These are phyloP conservation scores for Brachyistius frenatus DNA, from an alignment of 2,113 vertebrate genomes.

Conservation along the genomic window DNA sequence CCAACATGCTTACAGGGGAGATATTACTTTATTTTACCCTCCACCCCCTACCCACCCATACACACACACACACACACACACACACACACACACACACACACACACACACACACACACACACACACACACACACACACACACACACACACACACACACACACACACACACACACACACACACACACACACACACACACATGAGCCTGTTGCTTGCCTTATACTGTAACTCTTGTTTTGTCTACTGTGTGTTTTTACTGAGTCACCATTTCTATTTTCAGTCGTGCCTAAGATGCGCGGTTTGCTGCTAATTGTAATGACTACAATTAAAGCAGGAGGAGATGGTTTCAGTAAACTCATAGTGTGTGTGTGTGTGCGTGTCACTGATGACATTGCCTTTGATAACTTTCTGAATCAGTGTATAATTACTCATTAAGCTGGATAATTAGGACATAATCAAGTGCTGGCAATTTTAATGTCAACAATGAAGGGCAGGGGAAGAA, in stretches of 20 bases:
- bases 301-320: conserved; percentile 52
- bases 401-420: conserved; percentile 42
- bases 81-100: too few relatives aligned
- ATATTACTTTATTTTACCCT: not conserved
- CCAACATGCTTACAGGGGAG: not conserved
- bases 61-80: too few relatives aligned
- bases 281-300: not conserved
- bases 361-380: conserved; percentile 33
- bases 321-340: conserved; percentile 36
- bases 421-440: conserved; percentile 59
- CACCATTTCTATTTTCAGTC: conserved; percentile 23
- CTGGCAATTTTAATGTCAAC: conserved; percentile 44
- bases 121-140: not conserved
- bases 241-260: conserved; percentile 25
- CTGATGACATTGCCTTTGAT: conserved; percentile 51
- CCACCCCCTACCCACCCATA: too few relatives aligned
- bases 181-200: not conserved
- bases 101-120: too few relatives aligned
- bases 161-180: too few relatives aligned
- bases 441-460: conserved; percentile 58
- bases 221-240: not conserved
- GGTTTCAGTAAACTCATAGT: conserved; percentile 31
- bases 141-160: too few relatives aligned
- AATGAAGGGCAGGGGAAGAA: conserved; percentile 28
- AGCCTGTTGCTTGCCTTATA: not conserved